Conservation (phyloP, 2,797 vertebrate species). For the Catharus ustulatus region DNA sequence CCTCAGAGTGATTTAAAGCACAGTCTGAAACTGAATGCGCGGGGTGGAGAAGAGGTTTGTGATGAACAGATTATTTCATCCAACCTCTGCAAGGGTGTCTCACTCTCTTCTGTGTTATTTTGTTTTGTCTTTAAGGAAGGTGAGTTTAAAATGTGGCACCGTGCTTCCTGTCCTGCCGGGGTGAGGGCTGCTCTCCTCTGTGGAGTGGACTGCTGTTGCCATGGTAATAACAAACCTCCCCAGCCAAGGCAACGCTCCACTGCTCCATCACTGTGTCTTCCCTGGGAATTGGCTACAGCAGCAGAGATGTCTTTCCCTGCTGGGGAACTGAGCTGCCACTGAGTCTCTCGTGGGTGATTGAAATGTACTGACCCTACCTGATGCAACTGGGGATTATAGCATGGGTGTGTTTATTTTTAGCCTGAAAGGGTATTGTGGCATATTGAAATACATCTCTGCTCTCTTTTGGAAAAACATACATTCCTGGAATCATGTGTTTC, state of each 20-base stretch:
- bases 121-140: conserved; percentile 23
- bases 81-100: not conserved
- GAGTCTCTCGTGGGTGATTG: not conserved
- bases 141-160: conserved; percentile 44
- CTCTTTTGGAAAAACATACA: not conserved
- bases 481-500: not conserved
- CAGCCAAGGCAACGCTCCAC: not conserved
- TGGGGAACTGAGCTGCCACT: not conserved
- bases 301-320: not conserved
- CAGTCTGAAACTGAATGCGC: not conserved
- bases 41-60: not conserved
- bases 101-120: not conserved
- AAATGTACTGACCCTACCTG: not conserved
- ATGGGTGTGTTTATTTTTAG: conserved; percentile 7
- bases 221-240: conserved; percentile 72
- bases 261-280: conserved; percentile 24
- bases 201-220: conserved; percentile 77
- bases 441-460: conserved; percentile 13
- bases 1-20: not conserved
- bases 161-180: conserved; percentile 70
- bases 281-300: conserved; percentile 30
- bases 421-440: not conserved
- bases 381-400: not conserved
- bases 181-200: conserved; percentile 44
- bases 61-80: not conserved